phyloP scores from a whole-genome alignment of 2,113 vertebrate genomes.

The Sula dactylatra region DNA sequence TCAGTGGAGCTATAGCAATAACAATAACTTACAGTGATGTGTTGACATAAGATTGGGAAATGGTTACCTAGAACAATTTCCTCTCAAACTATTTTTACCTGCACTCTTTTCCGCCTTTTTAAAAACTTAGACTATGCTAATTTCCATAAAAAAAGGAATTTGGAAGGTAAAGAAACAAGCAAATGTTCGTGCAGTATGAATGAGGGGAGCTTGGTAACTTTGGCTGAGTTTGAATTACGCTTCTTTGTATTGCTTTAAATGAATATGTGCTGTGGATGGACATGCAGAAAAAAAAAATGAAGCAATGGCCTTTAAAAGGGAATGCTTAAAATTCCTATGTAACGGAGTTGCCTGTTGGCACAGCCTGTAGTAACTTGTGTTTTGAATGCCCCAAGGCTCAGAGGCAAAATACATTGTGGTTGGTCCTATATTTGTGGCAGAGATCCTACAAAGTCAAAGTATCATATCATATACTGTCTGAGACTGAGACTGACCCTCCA shows the following conservation, averaged over 20 bases:
- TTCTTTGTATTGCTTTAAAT: neutral
- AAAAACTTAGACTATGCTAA: neutral
- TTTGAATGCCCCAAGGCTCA: neutral
- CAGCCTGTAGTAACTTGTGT: neutral
- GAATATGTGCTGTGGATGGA: fast-evolving
- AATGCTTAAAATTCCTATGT: neutral
- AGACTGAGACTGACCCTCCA: neutral
- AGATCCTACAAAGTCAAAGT: neutral
- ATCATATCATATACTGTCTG: too few species aligned
- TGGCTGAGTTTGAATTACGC: neutral
- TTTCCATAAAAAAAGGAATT: neutral
- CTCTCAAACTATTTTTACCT: neutral
- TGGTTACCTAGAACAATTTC: neutral
- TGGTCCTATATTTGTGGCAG: neutral
- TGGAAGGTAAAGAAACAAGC: neutral
- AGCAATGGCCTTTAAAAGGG: neutral
- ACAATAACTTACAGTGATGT: too few species aligned
- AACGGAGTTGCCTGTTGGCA: neutral
- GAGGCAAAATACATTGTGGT: neutral
- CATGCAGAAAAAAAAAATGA: neutral
- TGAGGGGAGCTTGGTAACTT: neutral
- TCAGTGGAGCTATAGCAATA: neutral
- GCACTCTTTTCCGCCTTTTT: neutral
- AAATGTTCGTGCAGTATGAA: neutral
- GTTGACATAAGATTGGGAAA: neutral